Evolutionary conservation across 2,797 vertebrate species (phyloP).

Genomic region (Pantherophis vulpinus): DNA sequence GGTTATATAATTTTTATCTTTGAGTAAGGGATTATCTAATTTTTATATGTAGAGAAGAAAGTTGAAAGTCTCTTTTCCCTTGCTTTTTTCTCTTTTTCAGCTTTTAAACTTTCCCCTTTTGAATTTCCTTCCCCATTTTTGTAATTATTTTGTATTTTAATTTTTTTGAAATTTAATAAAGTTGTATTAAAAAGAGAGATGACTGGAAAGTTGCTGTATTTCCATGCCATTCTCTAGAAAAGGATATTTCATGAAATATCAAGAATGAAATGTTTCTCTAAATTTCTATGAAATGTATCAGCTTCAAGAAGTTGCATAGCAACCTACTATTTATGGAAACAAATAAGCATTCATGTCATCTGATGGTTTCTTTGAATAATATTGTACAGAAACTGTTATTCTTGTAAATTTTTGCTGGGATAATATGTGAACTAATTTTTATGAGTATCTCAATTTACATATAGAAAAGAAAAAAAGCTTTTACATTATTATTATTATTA

Average conservation of each 20-base stretch:
- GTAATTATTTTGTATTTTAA: too few relatives aligned
- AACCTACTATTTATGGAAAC: slow-evolving; percentile 13
- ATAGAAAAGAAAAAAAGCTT: slow-evolving; percentile 8
- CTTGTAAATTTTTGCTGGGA: neutral
- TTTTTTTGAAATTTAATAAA: too few relatives aligned
- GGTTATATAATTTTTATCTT: too few relatives aligned
- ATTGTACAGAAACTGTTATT: neutral
- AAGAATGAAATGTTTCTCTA: too few relatives aligned
- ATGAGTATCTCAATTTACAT: slow-evolving; percentile 10
- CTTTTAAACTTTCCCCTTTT: too few relatives aligned
- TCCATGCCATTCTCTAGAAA: slow-evolving; percentile 57
- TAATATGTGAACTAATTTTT: slow-evolving; percentile 17
- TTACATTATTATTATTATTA: too few relatives aligned
- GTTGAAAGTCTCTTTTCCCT: slow-evolving; percentile 2
- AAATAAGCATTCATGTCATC: slow-evolving; percentile 21
- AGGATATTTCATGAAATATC: too few relatives aligned
- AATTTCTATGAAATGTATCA: slow-evolving; percentile 67
- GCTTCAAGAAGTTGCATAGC: slow-evolving; percentile 55
- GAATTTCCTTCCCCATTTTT: too few relatives aligned
- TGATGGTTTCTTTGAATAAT: slow-evolving; percentile 32
- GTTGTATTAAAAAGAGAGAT: neutral
- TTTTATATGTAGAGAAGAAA: neutral
- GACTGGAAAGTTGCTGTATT: neutral
- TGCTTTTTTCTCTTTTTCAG: slow-evolving; percentile 29
- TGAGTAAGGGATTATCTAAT: too few relatives aligned